Evolutionary conservation across 2,888 invertebrate genomes (phyloP).

Genomic region (Eurytoma adleriae): DNA sequence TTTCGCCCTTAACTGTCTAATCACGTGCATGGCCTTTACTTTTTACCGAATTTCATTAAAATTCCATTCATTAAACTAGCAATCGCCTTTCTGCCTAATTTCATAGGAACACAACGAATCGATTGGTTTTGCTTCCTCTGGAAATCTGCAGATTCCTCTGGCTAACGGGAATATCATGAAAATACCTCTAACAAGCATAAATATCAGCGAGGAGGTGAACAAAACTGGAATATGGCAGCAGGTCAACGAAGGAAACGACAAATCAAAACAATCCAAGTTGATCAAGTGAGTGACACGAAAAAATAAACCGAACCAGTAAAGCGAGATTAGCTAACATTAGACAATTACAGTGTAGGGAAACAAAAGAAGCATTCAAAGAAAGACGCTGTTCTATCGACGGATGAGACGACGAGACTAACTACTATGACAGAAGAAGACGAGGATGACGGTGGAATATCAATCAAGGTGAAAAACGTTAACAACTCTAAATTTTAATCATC

Average conservation of each 20-base stretch:
- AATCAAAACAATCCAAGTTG: constrained; percentile 72
- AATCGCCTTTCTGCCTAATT: constrained; percentile 54
- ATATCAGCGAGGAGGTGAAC: constrained; percentile 95
- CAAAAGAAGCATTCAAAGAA: constrained; percentile 84
- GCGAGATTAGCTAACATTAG: constrained; percentile 25
- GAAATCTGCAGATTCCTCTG: constrained; percentile 90
- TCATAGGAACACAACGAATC: constrained; percentile 71
- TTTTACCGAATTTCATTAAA: constrained; percentile 36
- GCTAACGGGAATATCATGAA: constrained; percentile 94
- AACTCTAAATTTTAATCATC: constrained; percentile 69
- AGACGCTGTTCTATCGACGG: constrained; percentile 79
- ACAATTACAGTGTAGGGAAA: constrained; percentile 77
- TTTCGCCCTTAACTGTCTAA: constrained; percentile 54
- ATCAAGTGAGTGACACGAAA: constrained; percentile 67
- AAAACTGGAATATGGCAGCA: constrained; percentile 96
- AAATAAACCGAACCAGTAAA: not conserved
- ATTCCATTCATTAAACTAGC: constrained; percentile 38
- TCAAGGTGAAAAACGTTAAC: constrained; percentile 77
- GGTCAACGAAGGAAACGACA: constrained; percentile 84
- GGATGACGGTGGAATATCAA: constrained; percentile 80
- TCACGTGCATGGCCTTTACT: constrained; percentile 62
- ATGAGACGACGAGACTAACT: constrained; percentile 83
- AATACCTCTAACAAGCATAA: constrained; percentile 89
- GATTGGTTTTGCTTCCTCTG: constrained; percentile 73
- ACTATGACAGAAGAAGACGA: constrained; percentile 93